These are phyloP conservation scores for Ploceus nigricollis DNA, from an alignment of 2,113 vertebrate genomes.

Conservation along the genomic window DNA sequence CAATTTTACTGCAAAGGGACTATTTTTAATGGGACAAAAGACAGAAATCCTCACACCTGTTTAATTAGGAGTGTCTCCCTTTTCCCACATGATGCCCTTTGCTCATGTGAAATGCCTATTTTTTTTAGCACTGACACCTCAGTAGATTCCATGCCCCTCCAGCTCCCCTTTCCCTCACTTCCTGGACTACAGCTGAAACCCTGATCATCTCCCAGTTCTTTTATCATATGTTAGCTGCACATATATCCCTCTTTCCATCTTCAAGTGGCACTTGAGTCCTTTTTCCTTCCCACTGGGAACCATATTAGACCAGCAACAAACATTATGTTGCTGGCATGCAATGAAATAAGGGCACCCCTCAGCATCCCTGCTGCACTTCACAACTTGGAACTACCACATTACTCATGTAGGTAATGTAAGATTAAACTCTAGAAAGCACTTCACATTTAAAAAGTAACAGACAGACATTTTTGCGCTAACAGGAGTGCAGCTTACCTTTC, in stretches of 20 bases:
- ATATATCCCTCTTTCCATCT: neutral
- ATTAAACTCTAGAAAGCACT: neutral
- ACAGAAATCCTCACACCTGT: neutral
- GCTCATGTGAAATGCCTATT: neutral
- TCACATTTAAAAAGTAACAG: neutral
- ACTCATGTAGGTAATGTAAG: fast-evolving
- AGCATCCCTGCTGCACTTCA: neutral
- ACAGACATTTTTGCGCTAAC: neutral
- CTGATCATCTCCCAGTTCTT: neutral
- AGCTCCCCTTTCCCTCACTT: neutral
- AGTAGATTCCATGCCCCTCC: neutral
- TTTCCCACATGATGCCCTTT: neutral
- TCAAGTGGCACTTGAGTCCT: neutral
- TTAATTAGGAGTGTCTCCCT: neutral
- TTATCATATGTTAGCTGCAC: neutral
- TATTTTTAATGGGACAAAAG: neutral
- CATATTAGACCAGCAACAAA: neutral
- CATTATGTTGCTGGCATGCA: neutral
- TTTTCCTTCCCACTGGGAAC: neutral
- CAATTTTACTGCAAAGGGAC: neutral
- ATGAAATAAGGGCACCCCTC: neutral
- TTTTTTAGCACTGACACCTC: neutral
- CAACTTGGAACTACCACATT: too few relatives aligned
- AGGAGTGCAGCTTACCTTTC: constrained; percentile 79
- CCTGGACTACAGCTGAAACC: neutral